Evolutionary conservation across 2,888 invertebrate species (phyloP).

Genomic region (Drosophila tripunctata): DNA sequence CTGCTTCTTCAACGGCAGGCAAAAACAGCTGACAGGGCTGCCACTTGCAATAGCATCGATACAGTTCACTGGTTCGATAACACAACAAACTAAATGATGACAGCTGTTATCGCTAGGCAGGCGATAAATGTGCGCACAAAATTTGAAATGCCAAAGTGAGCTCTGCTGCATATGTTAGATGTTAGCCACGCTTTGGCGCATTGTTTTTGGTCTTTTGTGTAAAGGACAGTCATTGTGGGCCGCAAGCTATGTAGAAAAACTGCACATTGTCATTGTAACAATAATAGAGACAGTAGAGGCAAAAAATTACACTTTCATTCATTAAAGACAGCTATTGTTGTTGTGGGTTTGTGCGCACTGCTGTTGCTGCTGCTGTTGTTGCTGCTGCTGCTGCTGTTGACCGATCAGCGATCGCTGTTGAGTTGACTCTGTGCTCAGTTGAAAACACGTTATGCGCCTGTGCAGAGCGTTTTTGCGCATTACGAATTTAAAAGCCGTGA

Average conservation of each 20-base stretch:
- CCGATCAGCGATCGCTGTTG: constrained; percentile 46
- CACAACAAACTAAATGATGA: background rate
- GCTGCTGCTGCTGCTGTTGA: constrained; percentile 42
- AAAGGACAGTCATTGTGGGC: constrained; percentile 65
- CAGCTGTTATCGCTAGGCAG: constrained; percentile 22
- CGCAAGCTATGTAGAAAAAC: constrained; percentile 40
- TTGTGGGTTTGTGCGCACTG: constrained; percentile 18
- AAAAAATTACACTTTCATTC: constrained; percentile 72
- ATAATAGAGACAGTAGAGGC: constrained; percentile 50
- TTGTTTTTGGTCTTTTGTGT: constrained; percentile 51
- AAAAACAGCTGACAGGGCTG: constrained; percentile 40
- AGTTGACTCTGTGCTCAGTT: constrained; percentile 61
- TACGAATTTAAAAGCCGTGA: constrained; percentile 42
- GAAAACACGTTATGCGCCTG: constrained; percentile 76
- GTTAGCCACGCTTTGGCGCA: constrained; percentile 24
- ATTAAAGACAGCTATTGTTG: constrained; percentile 69
- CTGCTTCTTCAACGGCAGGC: constrained; percentile 39
- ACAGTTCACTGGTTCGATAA: constrained; percentile 3
- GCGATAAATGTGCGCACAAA: constrained; percentile 16
- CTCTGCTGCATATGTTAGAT: constrained; percentile 22
- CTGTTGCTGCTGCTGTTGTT: constrained; percentile 5
- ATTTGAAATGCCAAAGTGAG: constrained; percentile 11
- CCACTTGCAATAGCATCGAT: constrained; percentile 7
- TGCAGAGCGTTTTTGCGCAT: constrained; percentile 72
- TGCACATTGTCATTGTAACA: constrained; percentile 66